These are phyloP conservation scores for Temnothorax rugatulus DNA, from an alignment of 2,888 invertebrate species.

Conservation along the genomic window DNA sequence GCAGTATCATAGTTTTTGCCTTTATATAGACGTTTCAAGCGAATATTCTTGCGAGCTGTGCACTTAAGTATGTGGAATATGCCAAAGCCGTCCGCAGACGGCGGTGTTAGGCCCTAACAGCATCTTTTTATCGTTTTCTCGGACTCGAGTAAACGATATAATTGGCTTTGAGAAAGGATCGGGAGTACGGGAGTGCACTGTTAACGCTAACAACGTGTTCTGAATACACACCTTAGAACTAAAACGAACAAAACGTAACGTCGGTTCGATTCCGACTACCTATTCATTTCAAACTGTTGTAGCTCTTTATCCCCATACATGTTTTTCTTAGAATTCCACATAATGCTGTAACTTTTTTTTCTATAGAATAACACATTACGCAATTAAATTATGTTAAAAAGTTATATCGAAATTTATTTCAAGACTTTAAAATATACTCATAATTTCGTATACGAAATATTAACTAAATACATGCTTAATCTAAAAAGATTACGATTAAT, in stretches of 20 bases:
- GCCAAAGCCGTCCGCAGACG: not conserved
- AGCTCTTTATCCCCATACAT: slow-evolving; percentile 30
- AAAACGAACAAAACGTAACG: slow-evolving; percentile 32
- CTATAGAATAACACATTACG: no score
- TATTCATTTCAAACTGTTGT: slow-evolving; percentile 35
- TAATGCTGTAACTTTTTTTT: not conserved
- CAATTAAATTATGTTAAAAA: not conserved
- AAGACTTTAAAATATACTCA: not conserved
- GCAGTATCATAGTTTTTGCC: slow-evolving; percentile 19
- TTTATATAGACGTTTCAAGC: not conserved
- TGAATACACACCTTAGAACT: slow-evolving; percentile 28
- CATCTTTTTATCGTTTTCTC: slow-evolving; percentile 45
- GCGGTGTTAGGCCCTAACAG: slow-evolving; percentile 14
- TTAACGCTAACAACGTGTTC: slow-evolving; percentile 49
- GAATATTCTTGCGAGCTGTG: not conserved
- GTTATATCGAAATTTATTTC: not conserved
- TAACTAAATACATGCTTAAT: not conserved
- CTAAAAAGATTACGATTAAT: not conserved
- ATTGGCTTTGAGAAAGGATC: slow-evolving; percentile 39
- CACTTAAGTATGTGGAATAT: slow-evolving; percentile 15
- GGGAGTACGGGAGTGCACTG: slow-evolving; percentile 4
- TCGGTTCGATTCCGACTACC: not conserved
- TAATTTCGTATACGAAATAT: not conserved
- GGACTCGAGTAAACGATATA: slow-evolving; percentile 41
- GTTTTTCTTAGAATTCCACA: slow-evolving; percentile 21